phyloP scores from a whole-genome alignment of 2,113 vertebrate species.

The Prunella himalayana region DNA sequence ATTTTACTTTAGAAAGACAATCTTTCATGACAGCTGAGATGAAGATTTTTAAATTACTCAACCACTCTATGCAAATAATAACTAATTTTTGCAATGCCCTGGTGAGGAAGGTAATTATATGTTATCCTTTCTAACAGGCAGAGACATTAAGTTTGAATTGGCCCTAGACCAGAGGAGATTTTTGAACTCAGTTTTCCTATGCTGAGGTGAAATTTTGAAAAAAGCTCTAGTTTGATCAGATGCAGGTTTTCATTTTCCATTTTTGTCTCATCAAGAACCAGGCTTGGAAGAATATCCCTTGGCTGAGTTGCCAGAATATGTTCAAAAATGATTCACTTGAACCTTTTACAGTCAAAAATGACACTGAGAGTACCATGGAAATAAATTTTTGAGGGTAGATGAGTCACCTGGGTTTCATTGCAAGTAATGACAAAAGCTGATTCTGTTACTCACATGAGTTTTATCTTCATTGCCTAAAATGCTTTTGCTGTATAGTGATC shows the following conservation, averaged over 20 bases:
- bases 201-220: background rate
- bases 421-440: slow-evolving; percentile 22
- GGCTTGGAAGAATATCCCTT: background rate
- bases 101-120: background rate
- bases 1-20: background rate
- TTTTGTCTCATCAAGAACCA: background rate
- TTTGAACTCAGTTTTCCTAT: background rate
- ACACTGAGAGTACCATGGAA: slow-evolving; percentile 13
- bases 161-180: background rate
- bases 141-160: background rate
- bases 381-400: slow-evolving; percentile 44
- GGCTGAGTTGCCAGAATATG: background rate
- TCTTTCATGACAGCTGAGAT: background rate
- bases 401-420: slow-evolving; percentile 33
- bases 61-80: slow-evolving; percentile 7
- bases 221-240: background rate
- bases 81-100: slow-evolving; percentile 1
- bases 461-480: background rate
- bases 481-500: background rate
- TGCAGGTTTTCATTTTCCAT: background rate
- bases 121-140: background rate
- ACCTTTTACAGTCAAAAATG: slow-evolving; percentile 40
- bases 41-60: slow-evolving; percentile 19
- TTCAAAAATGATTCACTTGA: slow-evolving; percentile 45
- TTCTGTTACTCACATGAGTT: slow-evolving; percentile 15